Evolutionary conservation across 2,888 invertebrate genomes (phyloP).

Genomic region (Copidosoma aretas): DNA sequence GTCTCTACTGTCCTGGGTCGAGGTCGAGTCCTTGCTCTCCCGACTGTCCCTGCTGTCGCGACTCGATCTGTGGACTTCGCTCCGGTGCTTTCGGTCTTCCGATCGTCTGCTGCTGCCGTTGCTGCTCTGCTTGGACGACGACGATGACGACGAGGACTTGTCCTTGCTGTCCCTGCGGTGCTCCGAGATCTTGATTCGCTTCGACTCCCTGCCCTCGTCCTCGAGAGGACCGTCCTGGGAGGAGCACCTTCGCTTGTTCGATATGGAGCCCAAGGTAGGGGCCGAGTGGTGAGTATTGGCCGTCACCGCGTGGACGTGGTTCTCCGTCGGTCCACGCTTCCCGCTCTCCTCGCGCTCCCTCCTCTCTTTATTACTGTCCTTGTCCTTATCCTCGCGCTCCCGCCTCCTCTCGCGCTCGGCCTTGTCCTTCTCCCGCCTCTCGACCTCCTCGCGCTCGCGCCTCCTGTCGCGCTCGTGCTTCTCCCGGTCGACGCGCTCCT

Average conservation of each 20-base stretch:
- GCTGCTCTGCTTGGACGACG: constrained; percentile 56
- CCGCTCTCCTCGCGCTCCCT: constrained; percentile 30
- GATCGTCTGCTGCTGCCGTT: too few species aligned
- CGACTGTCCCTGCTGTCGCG: constrained; percentile 56
- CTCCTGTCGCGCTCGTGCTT: constrained; percentile 57
- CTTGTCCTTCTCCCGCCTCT: constrained; percentile 61
- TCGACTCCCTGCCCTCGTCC: constrained; percentile 67
- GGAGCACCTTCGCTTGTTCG: constrained; percentile 78
- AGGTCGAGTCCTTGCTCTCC: constrained; percentile 47
- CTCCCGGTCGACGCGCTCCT: constrained; percentile 59
- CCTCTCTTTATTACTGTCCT: constrained; percentile 54
- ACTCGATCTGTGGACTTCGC: constrained; percentile 59
- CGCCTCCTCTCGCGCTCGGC: constrained; percentile 55
- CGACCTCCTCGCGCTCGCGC: constrained; percentile 60
- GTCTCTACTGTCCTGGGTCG: constrained; percentile 47
- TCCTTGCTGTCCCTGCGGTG: constrained; percentile 77
- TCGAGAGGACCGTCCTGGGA: constrained; percentile 75
- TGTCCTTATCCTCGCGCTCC: constrained; percentile 61
- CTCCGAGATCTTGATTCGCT: constrained; percentile 69
- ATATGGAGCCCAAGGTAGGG: constrained; percentile 68
- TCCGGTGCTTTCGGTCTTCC: constrained; percentile 58
- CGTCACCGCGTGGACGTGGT: constrained; percentile 52
- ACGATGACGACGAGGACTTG: too few species aligned
- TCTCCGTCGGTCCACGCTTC: constrained; percentile 56
- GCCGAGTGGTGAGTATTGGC: constrained; percentile 41